Percentiles rank a stretch among this genome's conserved stretches.
These are phyloP conservation scores for Peribatodes rhomboidaria DNA, from an alignment of 2,888 invertebrate species.

Conservation along the genomic window DNA sequence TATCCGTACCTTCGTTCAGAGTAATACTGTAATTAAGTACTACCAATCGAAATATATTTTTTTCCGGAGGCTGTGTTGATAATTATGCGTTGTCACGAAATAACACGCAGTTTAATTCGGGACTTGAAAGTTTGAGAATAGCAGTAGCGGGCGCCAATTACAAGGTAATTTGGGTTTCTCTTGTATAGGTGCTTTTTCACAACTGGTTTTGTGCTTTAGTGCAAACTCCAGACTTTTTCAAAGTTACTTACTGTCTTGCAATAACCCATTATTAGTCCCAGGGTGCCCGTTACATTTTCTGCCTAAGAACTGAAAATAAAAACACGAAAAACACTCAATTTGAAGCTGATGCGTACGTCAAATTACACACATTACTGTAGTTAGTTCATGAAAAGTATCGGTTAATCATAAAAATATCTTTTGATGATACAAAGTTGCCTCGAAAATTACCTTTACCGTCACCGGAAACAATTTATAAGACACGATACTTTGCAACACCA, in stretches of 20 bases:
- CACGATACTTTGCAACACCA: slow-evolving; percentile 24
- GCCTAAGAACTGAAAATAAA: background rate
- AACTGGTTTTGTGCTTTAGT: background rate
- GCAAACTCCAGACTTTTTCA: background rate
- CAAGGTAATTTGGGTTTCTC: slow-evolving; percentile 25
- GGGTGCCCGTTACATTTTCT: background rate
- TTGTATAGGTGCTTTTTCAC: background rate
- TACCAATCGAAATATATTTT: slow-evolving; percentile 15
- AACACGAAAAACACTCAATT: slow-evolving; percentile 1
- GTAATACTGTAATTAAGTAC: slow-evolving; percentile 28
- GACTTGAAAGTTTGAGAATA: slow-evolving; percentile 22
- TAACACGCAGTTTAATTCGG: slow-evolving; percentile 28
- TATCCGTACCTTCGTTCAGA: slow-evolving; percentile 6
- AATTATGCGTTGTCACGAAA: slow-evolving; percentile 35
- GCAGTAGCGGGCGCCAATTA: slow-evolving; percentile 25
- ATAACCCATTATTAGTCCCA: too few species aligned
- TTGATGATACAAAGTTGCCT: slow-evolving; percentile 3
- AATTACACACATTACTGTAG: background rate
- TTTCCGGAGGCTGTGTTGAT: slow-evolving; percentile 25
- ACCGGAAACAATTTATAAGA: slow-evolving; percentile 26
- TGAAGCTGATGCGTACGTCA: background rate
- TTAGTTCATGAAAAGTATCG: slow-evolving; percentile 1
- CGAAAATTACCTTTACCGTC: slow-evolving; percentile 13
- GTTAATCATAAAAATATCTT: slow-evolving; percentile 1
- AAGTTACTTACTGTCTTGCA: too few species aligned